Evolutionary conservation across 2,888 invertebrate species (phyloP).

Genomic region (Volucella zonaria): DNA sequence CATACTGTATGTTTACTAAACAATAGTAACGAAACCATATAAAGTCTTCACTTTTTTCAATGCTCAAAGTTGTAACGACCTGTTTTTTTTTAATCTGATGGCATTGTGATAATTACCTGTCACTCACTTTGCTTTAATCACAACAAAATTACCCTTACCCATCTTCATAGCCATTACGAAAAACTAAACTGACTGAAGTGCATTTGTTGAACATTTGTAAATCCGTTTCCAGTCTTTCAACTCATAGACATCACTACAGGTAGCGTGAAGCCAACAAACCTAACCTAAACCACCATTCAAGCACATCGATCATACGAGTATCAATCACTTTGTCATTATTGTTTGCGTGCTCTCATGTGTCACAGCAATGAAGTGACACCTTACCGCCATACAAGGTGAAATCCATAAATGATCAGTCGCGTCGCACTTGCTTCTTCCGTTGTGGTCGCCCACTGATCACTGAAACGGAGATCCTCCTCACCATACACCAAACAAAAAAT

Average conservation of each 20-base stretch:
- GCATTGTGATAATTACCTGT: not conserved
- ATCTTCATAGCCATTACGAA: too few species aligned
- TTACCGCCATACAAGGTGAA: slow-evolving; percentile 68
- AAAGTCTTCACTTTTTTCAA: too few species aligned
- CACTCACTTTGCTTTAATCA: not conserved
- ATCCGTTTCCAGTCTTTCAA: not conserved
- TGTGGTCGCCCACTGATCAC: slow-evolving; percentile 19
- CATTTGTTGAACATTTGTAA: not conserved
- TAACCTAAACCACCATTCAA: slow-evolving; percentile 12
- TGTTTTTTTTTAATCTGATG: not conserved
- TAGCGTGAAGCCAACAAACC: too few species aligned
- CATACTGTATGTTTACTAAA: too few species aligned
- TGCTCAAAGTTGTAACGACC: too few species aligned
- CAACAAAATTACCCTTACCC: too few species aligned
- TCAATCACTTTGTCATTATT: slow-evolving; percentile 33
- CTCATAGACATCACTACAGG: too few species aligned
- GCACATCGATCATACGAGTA: slow-evolving; percentile 34
- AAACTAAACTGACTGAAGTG: too few species aligned
- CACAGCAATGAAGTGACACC: slow-evolving; percentile 58
- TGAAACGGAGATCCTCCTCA: slow-evolving; percentile 48
- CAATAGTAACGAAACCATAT: too few species aligned
- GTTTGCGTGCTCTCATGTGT: slow-evolving; percentile 42
- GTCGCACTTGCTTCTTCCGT: slow-evolving; percentile 28
- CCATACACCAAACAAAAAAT: slow-evolving; percentile 1
- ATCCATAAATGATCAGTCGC: slow-evolving; percentile 62